These are phyloP conservation scores for Gallinago solitaria DNA, from an alignment of 2,797 vertebrate genomes.

Conservation along the genomic window DNA sequence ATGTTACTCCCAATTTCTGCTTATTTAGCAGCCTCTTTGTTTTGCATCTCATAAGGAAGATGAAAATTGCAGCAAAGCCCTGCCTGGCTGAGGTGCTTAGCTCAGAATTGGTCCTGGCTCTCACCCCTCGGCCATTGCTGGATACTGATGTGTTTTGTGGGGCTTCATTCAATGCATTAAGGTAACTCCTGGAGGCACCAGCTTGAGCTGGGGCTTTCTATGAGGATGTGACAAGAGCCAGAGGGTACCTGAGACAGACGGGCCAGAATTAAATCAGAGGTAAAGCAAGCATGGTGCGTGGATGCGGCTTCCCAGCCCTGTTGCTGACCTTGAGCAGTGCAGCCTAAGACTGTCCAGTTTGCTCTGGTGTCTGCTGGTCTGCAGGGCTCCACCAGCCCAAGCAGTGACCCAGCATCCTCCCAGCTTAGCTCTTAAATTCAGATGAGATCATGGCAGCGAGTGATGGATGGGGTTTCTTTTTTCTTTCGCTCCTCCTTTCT, in stretches of 20 bases:
- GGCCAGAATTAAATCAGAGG: background rate
- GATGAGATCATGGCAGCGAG: constrained; percentile 4
- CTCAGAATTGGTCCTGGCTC: fast-evolving
- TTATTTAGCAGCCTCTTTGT: background rate
- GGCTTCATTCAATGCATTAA: fast-evolving
- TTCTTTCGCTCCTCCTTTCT: constrained; percentile 3
- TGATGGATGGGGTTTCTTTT: constrained; percentile 6
- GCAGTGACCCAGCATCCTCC: constrained; percentile 26
- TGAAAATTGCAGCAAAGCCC: background rate
- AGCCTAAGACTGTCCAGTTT: background rate
- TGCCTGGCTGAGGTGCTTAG: fast-evolving
- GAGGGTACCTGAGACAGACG: background rate
- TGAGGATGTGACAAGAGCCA: background rate
- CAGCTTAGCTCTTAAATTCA: constrained; percentile 12
- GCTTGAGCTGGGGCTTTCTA: background rate
- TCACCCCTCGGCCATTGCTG: fast-evolving
- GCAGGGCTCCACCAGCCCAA: constrained; percentile 9
- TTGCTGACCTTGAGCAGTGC: background rate
- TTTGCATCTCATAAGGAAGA: fast-evolving
- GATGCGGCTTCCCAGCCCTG: background rate
- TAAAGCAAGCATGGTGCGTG: fast-evolving
- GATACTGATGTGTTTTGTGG: fast-evolving
- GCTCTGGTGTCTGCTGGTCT: background rate
- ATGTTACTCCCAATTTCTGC: background rate
- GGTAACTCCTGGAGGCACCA: background rate